Conservation (phyloP, 2,113 vertebrate genomes). For the Epinephelus lanceolatus region DNA sequence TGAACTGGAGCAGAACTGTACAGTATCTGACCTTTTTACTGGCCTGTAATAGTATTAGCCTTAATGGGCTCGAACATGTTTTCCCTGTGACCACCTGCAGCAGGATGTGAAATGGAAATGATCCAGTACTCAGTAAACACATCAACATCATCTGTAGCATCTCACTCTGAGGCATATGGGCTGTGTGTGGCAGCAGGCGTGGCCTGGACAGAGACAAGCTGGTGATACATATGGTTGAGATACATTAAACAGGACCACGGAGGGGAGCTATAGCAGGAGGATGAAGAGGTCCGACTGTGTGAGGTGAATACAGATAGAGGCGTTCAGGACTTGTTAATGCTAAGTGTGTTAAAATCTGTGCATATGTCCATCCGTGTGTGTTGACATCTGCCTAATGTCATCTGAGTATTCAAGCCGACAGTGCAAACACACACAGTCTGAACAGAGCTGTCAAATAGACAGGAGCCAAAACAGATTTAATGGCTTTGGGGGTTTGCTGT, state of each 20-base stretch:
- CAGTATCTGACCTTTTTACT: conserved; percentile 34
- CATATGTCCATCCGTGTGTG: background rate
- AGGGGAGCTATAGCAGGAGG: background rate
- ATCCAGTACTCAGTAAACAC: conserved; percentile 35
- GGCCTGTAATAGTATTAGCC: conserved; percentile 10
- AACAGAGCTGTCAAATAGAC: background rate
- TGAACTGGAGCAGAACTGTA: background rate
- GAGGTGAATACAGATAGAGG: conserved; percentile 38
- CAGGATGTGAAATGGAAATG: conserved; percentile 35
- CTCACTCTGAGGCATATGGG: conserved; percentile 22
- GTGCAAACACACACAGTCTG: background rate
- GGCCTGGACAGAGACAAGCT: conserved; percentile 19
- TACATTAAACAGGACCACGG: background rate
- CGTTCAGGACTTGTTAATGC: conserved; percentile 5
- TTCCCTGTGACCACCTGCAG: conserved; percentile 33
- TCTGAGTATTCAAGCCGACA: background rate
- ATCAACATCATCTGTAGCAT: conserved; percentile 40
- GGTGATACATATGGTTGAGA: conserved; percentile 19
- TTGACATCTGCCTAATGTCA: conserved; percentile 9
- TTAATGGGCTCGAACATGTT: conserved; percentile 20
- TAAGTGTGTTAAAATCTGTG: background rate
- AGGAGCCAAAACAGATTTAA: conserved; percentile 23
- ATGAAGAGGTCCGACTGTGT: background rate
- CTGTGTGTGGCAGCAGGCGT: conserved; percentile 19
- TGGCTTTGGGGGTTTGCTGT: conserved; percentile 10